Percentiles rank a stretch among this genome's conserved stretches.
Evolutionary conservation across 2,797 vertebrate species (phyloP).

Genomic region (Acrocephalus scirpaceus): DNA sequence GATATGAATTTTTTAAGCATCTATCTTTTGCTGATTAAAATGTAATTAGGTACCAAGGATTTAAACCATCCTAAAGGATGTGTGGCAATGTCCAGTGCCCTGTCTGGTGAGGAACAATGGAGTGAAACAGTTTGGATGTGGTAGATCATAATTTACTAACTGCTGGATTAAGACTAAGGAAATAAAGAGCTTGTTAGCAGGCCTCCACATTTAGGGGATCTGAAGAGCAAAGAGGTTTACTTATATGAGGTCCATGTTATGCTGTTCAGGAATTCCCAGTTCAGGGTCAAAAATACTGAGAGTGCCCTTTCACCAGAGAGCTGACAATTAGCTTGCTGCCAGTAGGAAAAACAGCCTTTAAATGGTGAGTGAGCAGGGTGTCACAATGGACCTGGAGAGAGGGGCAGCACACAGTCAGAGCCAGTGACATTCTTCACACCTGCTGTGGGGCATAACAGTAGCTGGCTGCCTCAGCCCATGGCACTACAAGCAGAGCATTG

Average conservation of each 20-base stretch:
- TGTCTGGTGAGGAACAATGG: background rate
- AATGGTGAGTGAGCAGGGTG: slow-evolving; percentile 43
- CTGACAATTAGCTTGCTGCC: background rate
- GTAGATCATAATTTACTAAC: background rate
- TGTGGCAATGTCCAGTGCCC: background rate
- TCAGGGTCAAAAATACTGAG: slow-evolving; percentile 7
- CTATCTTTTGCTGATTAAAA: background rate
- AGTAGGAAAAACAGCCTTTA: slow-evolving; percentile 28
- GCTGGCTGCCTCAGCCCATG: slow-evolving; percentile 70
- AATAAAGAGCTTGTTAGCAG: background rate
- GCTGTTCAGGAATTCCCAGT: slow-evolving; percentile 4
- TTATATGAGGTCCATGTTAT: background rate
- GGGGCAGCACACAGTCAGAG: slow-evolving; percentile 63
- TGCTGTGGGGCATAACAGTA: slow-evolving; percentile 82
- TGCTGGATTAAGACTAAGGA: background rate
- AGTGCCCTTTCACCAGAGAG: background rate
- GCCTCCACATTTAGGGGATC: background rate
- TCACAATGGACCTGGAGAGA: slow-evolving; percentile 39
- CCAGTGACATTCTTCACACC: slow-evolving; percentile 80
- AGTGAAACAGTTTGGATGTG: background rate
- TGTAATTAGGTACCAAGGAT: background rate
- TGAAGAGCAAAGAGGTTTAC: background rate
- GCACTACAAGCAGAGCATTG: slow-evolving; percentile 81
- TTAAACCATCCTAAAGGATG: background rate
- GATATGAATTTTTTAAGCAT: background rate